Conservation (phyloP, 2,888 invertebrate species). For the Synanthedon formicaeformis region DNA sequence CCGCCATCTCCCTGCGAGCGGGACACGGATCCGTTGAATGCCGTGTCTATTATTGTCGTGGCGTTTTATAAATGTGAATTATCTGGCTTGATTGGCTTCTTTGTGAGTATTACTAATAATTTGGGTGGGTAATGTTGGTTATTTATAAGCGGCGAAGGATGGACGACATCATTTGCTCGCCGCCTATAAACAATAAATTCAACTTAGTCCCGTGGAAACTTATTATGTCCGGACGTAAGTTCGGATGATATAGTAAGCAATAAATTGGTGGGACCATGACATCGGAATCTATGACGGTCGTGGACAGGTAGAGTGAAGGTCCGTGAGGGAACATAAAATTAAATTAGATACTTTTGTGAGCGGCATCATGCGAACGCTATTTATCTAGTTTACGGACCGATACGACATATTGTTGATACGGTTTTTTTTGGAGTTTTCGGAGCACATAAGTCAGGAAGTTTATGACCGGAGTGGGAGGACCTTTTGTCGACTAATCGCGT, state of each 20-base stretch:
- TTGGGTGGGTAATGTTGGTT: conserved; percentile 4
- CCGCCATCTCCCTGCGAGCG: conserved; percentile 16
- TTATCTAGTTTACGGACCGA: conserved; percentile 33
- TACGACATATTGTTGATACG: conserved; percentile 25
- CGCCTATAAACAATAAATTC: conserved; percentile 40
- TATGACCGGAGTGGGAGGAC: conserved; percentile 7
- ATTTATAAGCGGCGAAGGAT: conserved; percentile 13
- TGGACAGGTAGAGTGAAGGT: conserved; percentile 34
- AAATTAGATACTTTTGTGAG: conserved; percentile 38
- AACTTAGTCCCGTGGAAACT: conserved; percentile 36
- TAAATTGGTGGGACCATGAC: conserved; percentile 44
- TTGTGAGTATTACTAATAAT: background rate
- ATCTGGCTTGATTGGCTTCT: conserved; percentile 14
- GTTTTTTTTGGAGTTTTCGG: conserved; percentile 18
- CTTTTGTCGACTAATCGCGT: conserved; percentile 4
- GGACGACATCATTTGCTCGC: conserved; percentile 11
- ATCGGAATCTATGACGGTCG: conserved; percentile 46
- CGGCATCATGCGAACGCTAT: conserved; percentile 20
- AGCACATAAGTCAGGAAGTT: conserved; percentile 11
- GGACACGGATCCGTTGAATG: conserved; percentile 11
- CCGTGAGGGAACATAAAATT: conserved; percentile 32
- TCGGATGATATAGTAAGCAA: conserved; percentile 50
- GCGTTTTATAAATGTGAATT: conserved; percentile 20
- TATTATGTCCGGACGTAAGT: conserved; percentile 39
- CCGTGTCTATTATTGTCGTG: conserved; percentile 17